A percentile compares a stretch with the other conserved stretches of the same genome.
These are phyloP conservation scores for Geodia barretti DNA, from an alignment of 37 sponge, comb jelly and placozoan genomes.

Conservation along the genomic window DNA sequence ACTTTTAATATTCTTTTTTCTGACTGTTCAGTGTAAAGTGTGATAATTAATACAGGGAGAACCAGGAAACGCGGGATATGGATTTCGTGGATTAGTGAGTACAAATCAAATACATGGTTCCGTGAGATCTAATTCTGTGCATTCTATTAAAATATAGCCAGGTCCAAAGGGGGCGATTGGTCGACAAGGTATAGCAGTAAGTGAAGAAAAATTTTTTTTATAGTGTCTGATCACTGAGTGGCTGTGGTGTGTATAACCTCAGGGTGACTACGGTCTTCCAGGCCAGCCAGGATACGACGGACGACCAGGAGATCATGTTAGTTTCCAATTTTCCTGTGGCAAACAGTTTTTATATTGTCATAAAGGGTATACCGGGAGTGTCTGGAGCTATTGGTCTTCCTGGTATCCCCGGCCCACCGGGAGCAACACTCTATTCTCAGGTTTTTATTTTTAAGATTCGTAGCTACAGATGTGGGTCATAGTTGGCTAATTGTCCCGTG, in stretches of 20 bases:
- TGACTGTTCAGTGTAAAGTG: background rate
- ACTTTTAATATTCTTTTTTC: background rate
- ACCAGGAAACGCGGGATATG: background rate
- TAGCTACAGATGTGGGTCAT: too few relatives aligned
- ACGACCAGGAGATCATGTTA: conserved; percentile 32
- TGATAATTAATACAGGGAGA: conserved; percentile 9
- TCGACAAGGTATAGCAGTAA: background rate
- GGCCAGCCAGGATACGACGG: conserved; percentile 43
- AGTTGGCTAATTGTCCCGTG: background rate
- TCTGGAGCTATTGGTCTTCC: conserved; percentile 36
- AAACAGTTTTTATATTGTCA: background rate
- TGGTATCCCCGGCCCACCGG: conserved; percentile 56
- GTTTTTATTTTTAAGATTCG: conserved; percentile 6
- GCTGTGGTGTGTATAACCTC: background rate
- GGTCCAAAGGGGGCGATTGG: conserved; percentile 14
- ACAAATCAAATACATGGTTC: background rate
- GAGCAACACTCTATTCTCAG: conserved; percentile 45
- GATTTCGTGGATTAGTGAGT: conserved; percentile 1
- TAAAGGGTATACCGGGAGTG: conserved; percentile 40
- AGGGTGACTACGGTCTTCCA: conserved; percentile 33
- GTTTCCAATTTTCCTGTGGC: background rate
- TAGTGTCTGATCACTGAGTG: background rate
- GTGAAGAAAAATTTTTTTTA: background rate
- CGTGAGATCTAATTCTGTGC: background rate
- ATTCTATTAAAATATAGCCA: background rate